Base-by-base conservation (phyloP, 2,797 vertebrate species). In the Ara ararauna region DNA sequence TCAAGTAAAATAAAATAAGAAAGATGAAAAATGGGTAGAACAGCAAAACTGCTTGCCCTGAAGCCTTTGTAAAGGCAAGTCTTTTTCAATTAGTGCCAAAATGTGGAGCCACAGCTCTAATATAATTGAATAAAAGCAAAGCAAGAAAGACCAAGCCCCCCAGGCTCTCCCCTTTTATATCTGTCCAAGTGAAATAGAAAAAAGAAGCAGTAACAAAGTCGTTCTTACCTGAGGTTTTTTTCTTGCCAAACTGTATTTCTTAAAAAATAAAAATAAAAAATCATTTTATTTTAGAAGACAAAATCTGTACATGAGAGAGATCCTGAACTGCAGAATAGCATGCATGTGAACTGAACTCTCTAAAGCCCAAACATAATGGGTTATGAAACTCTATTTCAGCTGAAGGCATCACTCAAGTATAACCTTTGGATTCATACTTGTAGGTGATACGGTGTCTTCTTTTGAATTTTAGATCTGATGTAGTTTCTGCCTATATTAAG, bases 51-150 rank as follows among this genome's bases (percentile, higher is more conserved):
- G 32, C 67, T 90, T 90, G 74, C 94, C 96, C 87, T 3, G 34
- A 83, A 95, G 95, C 85, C 60, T 77, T 91, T 85, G 75, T 23
- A 87, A 79, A 76, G 77, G 87, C 3, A 1, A 94, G 84, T 96
- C 90, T 77, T 93, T 95, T 96, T 93, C 95, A 94, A 85, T 96
- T 97, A 95, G 61, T 90, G 95, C 74, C 93, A 97, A 94, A 96
- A 90, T 58, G 67, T 79, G 74, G 47, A 94, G 71, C 56, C 61
- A 58, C 80, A 90, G 64, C 70, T 96, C 61, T 90, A 65, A 74
- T 54, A 40, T 77, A 96, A 95, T 84, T 89, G 64, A 91, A 91
- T 94, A 94, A 85, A 94, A 85, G 40, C n/a, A 75, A 53, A 71
- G 76, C 76, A 90, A 88, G 29, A 70, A 94, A 86, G 61, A 56